Percentiles rank a stretch among this genome's conserved stretches.
Evolutionary conservation across 2,113 vertebrate genomes (phyloP).

Genomic region (Phrynosoma platyrhinos): DNA sequence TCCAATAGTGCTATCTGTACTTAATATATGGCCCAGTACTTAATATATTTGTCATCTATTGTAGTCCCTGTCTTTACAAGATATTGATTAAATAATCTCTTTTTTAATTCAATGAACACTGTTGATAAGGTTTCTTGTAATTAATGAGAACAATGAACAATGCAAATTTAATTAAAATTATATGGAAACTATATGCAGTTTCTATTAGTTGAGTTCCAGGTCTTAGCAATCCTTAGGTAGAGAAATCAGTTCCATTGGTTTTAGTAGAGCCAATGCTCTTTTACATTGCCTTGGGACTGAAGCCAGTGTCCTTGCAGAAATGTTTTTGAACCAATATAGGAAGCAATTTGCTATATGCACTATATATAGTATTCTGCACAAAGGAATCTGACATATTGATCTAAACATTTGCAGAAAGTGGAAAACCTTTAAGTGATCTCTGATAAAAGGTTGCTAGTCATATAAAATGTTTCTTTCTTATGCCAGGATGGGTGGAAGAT

Average conservation of each 20-base stretch:
- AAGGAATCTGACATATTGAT: background rate
- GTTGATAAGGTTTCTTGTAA: constrained; percentile 18
- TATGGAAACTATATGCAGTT: constrained; percentile 20
- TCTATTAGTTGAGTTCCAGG: constrained; percentile 4
- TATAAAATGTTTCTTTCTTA: constrained; percentile 22
- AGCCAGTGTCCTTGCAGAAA: constrained; percentile 14
- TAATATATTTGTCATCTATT: constrained; percentile 18
- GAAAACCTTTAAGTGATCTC: constrained; percentile 38
- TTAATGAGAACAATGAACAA: constrained; percentile 35
- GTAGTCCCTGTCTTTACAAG: background rate
- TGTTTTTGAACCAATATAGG: constrained; percentile 25
- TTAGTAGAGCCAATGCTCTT: constrained; percentile 19
- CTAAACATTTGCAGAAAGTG: constrained; percentile 26
- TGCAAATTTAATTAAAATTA: constrained; percentile 13
- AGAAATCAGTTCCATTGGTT: constrained; percentile 36
- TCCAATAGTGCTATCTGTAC: background rate
- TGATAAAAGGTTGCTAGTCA: constrained; percentile 27
- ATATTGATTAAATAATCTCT: background rate
- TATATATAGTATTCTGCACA: constrained; percentile 39
- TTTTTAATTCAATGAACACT: background rate
- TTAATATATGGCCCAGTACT: background rate
- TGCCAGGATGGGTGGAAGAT: background rate
- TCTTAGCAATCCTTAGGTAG: constrained; percentile 7
- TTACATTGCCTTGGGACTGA: constrained; percentile 19
- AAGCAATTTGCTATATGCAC: constrained; percentile 39